Conservation (phyloP, 2,888 invertebrate genomes). For the Urechis unicinctus region DNA sequence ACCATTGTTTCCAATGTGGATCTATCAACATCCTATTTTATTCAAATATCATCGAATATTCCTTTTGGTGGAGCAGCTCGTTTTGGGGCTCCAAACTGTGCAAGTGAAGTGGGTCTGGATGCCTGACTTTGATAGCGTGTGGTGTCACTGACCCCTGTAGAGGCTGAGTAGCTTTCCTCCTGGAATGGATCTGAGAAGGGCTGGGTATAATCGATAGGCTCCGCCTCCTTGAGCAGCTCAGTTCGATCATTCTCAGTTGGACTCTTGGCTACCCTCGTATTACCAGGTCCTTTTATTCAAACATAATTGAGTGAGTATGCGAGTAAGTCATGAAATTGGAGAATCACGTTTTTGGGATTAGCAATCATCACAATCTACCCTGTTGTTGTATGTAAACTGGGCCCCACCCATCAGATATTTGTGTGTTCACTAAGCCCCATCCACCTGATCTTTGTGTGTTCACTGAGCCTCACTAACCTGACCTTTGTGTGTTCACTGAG, state of each 20-base stretch:
- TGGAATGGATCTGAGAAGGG: not conserved
- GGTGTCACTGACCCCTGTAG: not conserved
- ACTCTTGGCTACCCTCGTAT: not conserved
- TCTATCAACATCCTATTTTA: too few relatives aligned
- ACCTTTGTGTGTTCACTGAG: too few relatives aligned
- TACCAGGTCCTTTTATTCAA: not conserved
- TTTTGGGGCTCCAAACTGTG: not conserved
- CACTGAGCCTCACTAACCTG: too few relatives aligned
- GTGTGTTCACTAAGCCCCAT: not conserved
- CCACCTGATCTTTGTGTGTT: constrained; percentile 1
- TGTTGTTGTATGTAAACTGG: too few relatives aligned
- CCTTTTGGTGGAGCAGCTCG: not conserved
- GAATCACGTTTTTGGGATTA: too few relatives aligned
- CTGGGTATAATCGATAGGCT: constrained; percentile 53
- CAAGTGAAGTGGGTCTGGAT: not conserved
- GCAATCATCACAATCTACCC: too few relatives aligned
- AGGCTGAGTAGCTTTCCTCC: not conserved
- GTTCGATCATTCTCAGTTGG: constrained; percentile 65
- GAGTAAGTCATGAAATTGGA: too few relatives aligned
- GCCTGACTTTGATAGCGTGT: not conserved
- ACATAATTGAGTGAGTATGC: too few relatives aligned
- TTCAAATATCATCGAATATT: not conserved
- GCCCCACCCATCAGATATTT: not conserved
- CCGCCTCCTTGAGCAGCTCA: constrained; percentile 72
- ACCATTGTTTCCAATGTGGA: too few relatives aligned